Evolutionary conservation across 2,113 vertebrate species (phyloP).

Genomic region (Macquaria ambigua): DNA sequence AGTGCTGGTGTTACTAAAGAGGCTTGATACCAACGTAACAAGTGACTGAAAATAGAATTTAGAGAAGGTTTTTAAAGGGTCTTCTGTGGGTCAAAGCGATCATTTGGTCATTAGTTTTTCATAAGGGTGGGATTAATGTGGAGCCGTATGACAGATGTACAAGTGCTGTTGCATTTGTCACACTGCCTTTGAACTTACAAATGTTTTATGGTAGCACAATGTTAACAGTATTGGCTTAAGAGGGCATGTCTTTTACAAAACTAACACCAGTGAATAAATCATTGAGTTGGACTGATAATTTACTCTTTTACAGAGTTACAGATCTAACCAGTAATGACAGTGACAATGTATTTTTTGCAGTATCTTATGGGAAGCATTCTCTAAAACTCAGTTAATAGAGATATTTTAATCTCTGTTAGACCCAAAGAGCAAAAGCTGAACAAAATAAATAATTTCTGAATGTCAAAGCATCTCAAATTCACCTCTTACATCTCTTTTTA

Average conservation of each 20-base stretch:
- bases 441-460: neutral
- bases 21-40: neutral
- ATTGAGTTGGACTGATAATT: neutral
- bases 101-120: conserved; percentile 62
- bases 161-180: conserved; percentile 9
- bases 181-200: neutral
- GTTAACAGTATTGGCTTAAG: neutral
- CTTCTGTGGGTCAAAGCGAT: conserved; percentile 50
- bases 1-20: neutral
- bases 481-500: neutral
- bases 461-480: neutral
- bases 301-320: neutral
- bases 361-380: neutral
- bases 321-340: neutral
- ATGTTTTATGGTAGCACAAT: neutral
- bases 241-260: neutral
- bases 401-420: neutral
- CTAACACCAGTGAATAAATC: too few species aligned
- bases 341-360: neutral
- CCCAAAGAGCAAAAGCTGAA: neutral
- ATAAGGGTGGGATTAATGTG: conserved; percentile 53
- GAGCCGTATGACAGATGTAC: conserved; percentile 32
- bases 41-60: conserved; percentile 9
- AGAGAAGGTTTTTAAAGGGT: conserved; percentile 40
- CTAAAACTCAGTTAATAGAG: neutral